These are phyloP conservation scores for Eupristina koningsbergeri DNA, from an alignment of 1,140 invertebrate species.

Conservation along the genomic window DNA sequence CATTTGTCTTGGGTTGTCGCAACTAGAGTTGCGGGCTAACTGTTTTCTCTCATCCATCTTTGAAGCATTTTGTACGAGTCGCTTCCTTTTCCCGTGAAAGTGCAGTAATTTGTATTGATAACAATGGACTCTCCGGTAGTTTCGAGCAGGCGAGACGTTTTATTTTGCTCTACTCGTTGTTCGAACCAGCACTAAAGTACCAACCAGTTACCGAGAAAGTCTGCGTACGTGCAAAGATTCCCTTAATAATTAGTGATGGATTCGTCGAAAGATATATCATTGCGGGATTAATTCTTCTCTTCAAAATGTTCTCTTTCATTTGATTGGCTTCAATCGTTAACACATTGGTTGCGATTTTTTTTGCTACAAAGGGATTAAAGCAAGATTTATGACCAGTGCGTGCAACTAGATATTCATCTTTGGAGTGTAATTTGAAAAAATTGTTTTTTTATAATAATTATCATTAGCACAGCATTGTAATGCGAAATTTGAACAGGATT, in stretches of 20 bases:
- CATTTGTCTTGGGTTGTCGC: not conserved
- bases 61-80: not conserved
- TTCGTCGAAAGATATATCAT: not conserved
- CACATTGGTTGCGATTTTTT: too few relatives aligned
- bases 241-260: not conserved
- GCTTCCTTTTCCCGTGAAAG: not conserved
- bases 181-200: not conserved
- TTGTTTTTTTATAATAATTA: too few relatives aligned
- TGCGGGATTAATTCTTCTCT: not conserved
- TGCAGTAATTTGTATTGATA: conserved; percentile 11
- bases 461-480: not conserved
- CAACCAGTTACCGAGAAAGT: not conserved
- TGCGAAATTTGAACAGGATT: not conserved
- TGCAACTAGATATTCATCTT: too few relatives aligned
- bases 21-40: not conserved
- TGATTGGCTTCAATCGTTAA: too few relatives aligned
- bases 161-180: not conserved
- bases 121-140: not conserved
- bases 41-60: not conserved
- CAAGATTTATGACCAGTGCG: too few relatives aligned
- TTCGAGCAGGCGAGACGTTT: not conserved
- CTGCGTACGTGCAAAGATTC: not conserved
- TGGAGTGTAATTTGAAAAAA: too few relatives aligned
- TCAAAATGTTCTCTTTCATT: not conserved
- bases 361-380: too few relatives aligned